These are phyloP conservation scores for Drosophila obscura DNA, from an alignment of 1,140 invertebrate genomes.

Conservation along the genomic window DNA sequence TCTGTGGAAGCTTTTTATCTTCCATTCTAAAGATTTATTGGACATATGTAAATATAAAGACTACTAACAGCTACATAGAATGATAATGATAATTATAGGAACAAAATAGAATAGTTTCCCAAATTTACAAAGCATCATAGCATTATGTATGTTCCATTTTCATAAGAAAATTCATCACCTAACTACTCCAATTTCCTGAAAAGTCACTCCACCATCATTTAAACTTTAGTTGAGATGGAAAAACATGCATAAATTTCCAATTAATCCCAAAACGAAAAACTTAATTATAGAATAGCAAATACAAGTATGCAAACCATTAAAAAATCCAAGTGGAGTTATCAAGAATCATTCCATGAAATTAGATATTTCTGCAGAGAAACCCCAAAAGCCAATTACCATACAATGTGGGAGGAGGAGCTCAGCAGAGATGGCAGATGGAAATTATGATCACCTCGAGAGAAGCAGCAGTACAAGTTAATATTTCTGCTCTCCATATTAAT, in stretches of 20 bases:
- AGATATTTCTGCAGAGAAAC: constrained; percentile 17
- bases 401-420: constrained; percentile 40
- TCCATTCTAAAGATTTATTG: too few relatives aligned
- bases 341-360: constrained; percentile 38
- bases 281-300: constrained; percentile 39
- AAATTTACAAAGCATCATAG: too few relatives aligned
- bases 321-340: constrained; percentile 25
- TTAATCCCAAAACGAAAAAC: constrained; percentile 15
- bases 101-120: too few relatives aligned
- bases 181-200: too few relatives aligned
- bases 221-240: too few relatives aligned
- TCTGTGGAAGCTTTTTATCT: too few relatives aligned
- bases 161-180: too few relatives aligned
- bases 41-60: too few relatives aligned
- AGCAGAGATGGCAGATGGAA: constrained; percentile 19
- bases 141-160: too few relatives aligned
- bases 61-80: too few relatives aligned
- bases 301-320: constrained; percentile 3
- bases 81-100: too few relatives aligned
- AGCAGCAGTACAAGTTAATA: neutral
- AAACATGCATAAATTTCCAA: constrained; percentile 1
- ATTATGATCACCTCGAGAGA: constrained; percentile 26
- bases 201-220: too few relatives aligned
- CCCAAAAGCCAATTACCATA: constrained; percentile 60
- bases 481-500: constrained; percentile 57